A percentile compares a stretch with the other conserved stretches of the same genome.
phyloP scores from a whole-genome alignment of 2,888 invertebrate species.

The Ophion costatus region DNA sequence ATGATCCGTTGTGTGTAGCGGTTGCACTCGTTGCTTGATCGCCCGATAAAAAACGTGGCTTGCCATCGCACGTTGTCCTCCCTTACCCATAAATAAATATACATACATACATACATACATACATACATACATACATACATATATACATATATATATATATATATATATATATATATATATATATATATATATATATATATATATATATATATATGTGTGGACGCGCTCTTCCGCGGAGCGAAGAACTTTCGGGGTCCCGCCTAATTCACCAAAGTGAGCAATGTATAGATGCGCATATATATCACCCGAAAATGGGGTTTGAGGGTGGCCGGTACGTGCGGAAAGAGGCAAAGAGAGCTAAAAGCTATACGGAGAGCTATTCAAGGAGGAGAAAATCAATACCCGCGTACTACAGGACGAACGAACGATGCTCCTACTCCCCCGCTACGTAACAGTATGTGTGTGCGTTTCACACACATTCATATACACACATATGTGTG shows the following conservation, averaged over 20 bases:
- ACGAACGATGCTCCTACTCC: slow-evolving; percentile 20
- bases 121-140: too few relatives aligned
- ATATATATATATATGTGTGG: background rate
- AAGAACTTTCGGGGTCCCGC: slow-evolving; percentile 26
- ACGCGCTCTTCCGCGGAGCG: background rate
- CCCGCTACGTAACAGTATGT: slow-evolving; percentile 10
- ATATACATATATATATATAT: background rate
- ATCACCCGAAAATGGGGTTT: slow-evolving; percentile 21
- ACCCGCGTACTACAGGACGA: slow-evolving; percentile 49
- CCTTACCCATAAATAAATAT: too few relatives aligned
- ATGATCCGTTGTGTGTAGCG: too few relatives aligned
- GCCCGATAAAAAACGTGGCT: too few relatives aligned
- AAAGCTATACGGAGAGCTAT: slow-evolving; percentile 31
- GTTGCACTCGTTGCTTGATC: too few relatives aligned
- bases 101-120: too few relatives aligned
- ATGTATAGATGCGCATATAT: background rate
- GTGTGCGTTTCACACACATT: background rate
- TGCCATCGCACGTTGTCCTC: too few relatives aligned
- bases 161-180: background rate
- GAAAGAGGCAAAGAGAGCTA: slow-evolving; percentile 34
- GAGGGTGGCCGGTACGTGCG: slow-evolving; percentile 28
- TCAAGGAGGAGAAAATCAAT: slow-evolving; percentile 59
- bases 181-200: too few relatives aligned
- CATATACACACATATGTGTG: background rate
- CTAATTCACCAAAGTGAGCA: slow-evolving; percentile 63